A percentile compares a stretch with the other conserved stretches of the same genome.
phyloP scores from a whole-genome alignment of 2,888 invertebrate species.

The Epinotia brunnichana region DNA sequence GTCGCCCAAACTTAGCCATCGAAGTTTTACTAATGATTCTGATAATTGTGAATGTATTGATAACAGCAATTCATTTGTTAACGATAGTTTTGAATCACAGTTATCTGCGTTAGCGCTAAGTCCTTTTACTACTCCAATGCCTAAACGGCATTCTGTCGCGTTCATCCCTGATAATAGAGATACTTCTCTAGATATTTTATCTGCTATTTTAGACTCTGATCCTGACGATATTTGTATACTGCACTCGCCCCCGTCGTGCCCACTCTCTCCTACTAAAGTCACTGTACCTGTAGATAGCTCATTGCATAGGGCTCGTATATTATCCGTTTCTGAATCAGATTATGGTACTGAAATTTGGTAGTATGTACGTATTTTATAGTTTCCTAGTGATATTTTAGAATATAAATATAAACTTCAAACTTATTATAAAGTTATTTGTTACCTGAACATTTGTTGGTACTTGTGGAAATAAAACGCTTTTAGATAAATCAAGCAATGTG shows the following conservation, averaged over 20 bases:
- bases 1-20: constrained; percentile 81
- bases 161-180: constrained; percentile 72
- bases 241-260: constrained; percentile 77
- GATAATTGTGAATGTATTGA: constrained; percentile 67
- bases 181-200: constrained; percentile 72
- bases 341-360: constrained; percentile 91
- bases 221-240: constrained; percentile 73
- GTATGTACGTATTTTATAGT: constrained; percentile 48
- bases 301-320: constrained; percentile 86
- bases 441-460: constrained; percentile 27
- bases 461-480: constrained; percentile 25
- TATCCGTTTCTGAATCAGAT: constrained; percentile 85
- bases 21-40: constrained; percentile 63
- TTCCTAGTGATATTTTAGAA: not conserved
- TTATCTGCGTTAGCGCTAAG: constrained; percentile 74
- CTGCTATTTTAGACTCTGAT: constrained; percentile 79
- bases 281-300: constrained; percentile 85
- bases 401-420: not conserved
- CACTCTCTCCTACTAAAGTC: constrained; percentile 83
- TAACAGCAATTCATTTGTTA: constrained; percentile 55
- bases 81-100: constrained; percentile 71
- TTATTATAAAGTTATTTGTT: constrained; percentile 26
- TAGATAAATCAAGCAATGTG: constrained; percentile 20
- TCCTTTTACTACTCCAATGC: constrained; percentile 73
- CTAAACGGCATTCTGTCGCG: constrained; percentile 74